Evolutionary conservation across 2,797 vertebrate genomes (phyloP).

Genomic region (Cossypha dichroa): DNA sequence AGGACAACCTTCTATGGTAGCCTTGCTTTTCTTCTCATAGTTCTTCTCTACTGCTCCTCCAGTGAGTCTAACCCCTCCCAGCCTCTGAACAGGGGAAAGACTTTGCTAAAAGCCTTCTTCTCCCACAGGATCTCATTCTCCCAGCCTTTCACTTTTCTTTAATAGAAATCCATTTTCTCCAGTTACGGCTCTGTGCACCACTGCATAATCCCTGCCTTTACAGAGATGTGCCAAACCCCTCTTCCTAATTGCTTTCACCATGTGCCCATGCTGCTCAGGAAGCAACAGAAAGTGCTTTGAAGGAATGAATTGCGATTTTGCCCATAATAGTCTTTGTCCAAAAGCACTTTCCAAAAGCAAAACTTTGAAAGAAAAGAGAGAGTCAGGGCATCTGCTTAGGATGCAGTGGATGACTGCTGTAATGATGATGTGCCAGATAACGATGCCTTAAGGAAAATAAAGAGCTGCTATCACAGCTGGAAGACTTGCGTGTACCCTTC

Average conservation of each 20-base stretch:
- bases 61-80: background rate
- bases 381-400: background rate
- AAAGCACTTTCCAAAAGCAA: background rate
- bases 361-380: background rate
- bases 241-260: background rate
- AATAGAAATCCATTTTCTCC: background rate
- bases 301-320: background rate
- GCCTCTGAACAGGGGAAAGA: background rate
- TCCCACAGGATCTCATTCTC: background rate
- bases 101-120: background rate
- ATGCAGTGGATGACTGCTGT: background rate
- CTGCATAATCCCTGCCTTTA: background rate
- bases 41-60: background rate
- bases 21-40: background rate
- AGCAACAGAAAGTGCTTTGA: background rate
- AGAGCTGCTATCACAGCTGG: background rate
- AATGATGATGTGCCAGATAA: background rate
- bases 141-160: background rate
- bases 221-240: background rate
- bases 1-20: background rate
- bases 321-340: rapidly evolving
- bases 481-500: background rate
- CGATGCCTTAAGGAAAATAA: background rate
- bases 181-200: background rate
- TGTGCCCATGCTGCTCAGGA: background rate